Percentiles rank a stretch among this genome's conserved stretches.
phyloP scores from a whole-genome alignment of 2,797 vertebrate genomes.

The Carcharodon carcharias region DNA sequence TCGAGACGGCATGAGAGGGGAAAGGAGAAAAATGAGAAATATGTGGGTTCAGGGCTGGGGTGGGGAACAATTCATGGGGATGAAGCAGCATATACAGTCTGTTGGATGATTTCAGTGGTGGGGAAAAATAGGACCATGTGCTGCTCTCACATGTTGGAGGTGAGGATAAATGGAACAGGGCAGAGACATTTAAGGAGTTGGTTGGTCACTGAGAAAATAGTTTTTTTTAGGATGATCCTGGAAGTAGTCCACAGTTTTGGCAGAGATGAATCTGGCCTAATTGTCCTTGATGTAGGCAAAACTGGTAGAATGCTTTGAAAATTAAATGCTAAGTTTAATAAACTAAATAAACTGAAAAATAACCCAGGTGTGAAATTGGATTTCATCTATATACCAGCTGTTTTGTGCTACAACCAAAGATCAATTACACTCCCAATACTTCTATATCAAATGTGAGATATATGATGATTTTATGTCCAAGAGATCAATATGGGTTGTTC shows the following conservation, averaged over 20 bases:
- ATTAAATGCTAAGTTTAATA: neutral
- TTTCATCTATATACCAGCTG: neutral
- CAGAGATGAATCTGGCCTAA: too few relatives aligned
- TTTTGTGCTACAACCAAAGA: neutral
- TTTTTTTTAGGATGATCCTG: too few relatives aligned
- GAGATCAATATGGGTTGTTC: neutral
- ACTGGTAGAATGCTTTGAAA: neutral
- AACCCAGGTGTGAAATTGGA: neutral
- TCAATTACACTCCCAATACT: neutral
- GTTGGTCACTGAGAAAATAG: too few relatives aligned
- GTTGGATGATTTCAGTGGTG: too few relatives aligned
- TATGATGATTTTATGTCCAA: neutral
- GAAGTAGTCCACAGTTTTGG: too few relatives aligned
- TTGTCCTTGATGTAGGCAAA: neutral
- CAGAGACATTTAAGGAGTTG: too few relatives aligned
- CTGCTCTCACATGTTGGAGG: too few relatives aligned
- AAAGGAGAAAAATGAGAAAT: too few relatives aligned
- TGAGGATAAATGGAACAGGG: too few relatives aligned
- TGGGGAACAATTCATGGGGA: neutral
- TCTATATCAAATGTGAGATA: neutral
- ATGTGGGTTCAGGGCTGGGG: neutral
- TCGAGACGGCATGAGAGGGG: too few relatives aligned
- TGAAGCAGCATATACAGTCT: neutral
- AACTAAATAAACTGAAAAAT: neutral
- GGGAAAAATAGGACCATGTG: too few relatives aligned